These are phyloP conservation scores for Volucella zonaria DNA, from an alignment of 2,888 invertebrate species.

Conservation along the genomic window DNA sequence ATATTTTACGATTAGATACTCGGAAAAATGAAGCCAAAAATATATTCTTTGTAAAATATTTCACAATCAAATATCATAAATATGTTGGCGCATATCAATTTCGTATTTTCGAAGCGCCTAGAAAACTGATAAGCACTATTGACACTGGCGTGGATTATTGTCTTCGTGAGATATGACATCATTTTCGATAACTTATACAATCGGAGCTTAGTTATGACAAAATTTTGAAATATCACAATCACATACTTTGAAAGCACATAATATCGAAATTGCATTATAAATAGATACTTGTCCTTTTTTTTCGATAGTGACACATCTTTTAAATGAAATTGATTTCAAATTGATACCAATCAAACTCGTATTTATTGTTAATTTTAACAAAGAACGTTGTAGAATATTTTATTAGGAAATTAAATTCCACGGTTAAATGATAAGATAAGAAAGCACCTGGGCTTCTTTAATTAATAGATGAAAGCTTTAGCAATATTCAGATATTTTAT, in stretches of 20 bases:
- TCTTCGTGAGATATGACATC: conserved; percentile 25
- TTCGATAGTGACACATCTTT: background rate
- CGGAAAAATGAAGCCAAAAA: background rate
- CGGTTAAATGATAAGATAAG: no score
- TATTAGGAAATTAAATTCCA: no score
- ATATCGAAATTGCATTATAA: no score
- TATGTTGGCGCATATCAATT: background rate
- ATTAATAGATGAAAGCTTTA: no score
- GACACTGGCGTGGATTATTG: conserved; percentile 15
- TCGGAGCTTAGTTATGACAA: conserved; percentile 9
- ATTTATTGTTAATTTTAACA: background rate
- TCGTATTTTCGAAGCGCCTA: background rate
- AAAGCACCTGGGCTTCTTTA: no score
- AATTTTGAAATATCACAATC: background rate
- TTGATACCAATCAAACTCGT: background rate
- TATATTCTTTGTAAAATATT: no score
- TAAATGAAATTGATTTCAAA: background rate
- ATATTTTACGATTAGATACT: background rate
- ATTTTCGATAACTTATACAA: conserved; percentile 3
- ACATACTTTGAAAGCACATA: no score
- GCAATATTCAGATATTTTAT: no score
- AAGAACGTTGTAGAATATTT: no score
- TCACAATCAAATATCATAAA: no score
- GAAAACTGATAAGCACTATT: conserved; percentile 16
- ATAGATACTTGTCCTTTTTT: background rate